Evolutionary conservation across 2,888 invertebrate species (phyloP).

Genomic region (Raillietiella orientalis): DNA sequence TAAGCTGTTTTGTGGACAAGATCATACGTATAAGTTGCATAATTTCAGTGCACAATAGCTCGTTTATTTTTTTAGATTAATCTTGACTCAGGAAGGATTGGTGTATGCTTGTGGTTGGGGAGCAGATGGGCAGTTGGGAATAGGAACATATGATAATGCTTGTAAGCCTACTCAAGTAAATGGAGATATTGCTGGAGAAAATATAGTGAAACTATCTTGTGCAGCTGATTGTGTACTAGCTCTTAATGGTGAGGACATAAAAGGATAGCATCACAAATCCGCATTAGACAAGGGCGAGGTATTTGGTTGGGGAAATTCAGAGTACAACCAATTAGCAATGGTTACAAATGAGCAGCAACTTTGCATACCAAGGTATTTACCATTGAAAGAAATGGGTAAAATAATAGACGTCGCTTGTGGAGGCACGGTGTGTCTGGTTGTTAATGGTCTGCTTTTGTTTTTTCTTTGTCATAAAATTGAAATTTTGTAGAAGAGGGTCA

Average conservation of each 20-base stretch:
- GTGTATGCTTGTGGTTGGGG: constrained; percentile 77
- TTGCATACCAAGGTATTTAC: constrained; percentile 28
- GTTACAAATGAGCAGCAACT: constrained; percentile 23
- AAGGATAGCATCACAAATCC: too few relatives aligned
- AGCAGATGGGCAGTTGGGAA: constrained; percentile 74
- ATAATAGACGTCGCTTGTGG: constrained; percentile 48
- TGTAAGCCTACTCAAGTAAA: constrained; percentile 22
- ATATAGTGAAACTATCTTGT: constrained; percentile 41
- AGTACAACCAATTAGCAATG: constrained; percentile 48
- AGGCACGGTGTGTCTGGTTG: constrained; percentile 49
- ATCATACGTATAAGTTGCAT: constrained; percentile 30
- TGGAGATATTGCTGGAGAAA: constrained; percentile 53
- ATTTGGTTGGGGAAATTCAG: constrained; percentile 91
- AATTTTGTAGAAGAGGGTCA: constrained; percentile 32
- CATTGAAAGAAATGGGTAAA: constrained; percentile 25
- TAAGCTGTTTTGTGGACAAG: constrained; percentile 48
- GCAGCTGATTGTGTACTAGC: constrained; percentile 63
- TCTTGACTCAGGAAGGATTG: constrained; percentile 39
- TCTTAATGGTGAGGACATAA: constrained; percentile 30
- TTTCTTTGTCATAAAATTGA: constrained; percentile 1
- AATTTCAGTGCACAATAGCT: not conserved
- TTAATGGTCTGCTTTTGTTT: constrained; percentile 26
- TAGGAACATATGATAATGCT: constrained; percentile 23
- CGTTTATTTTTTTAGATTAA: constrained; percentile 21
- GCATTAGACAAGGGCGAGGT: constrained; percentile 55